A percentile compares a stretch with the other conserved stretches of the same genome.
These are phyloP conservation scores for Idaea aversata DNA, from an alignment of 2,888 invertebrate genomes.

Conservation along the genomic window DNA sequence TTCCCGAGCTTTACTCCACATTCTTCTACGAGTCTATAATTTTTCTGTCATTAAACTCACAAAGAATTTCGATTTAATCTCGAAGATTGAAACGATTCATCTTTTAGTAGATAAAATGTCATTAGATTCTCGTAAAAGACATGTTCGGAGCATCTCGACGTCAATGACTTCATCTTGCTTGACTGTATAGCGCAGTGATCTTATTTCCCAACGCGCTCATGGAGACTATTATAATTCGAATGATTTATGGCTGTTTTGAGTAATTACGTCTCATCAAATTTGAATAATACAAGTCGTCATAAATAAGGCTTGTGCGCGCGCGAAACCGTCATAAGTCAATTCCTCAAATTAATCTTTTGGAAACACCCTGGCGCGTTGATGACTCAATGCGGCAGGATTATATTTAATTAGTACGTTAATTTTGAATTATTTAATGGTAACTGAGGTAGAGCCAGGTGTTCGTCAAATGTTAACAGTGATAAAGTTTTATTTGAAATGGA, in stretches of 20 bases:
- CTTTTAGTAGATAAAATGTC: conserved; percentile 50
- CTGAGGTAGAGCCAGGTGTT: conserved; percentile 66
- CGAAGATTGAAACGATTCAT: conserved; percentile 42
- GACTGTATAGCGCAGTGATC: conserved; percentile 49
- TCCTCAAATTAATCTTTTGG: conserved; percentile 68
- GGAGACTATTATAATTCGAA: conserved; percentile 64
- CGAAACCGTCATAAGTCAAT: conserved; percentile 73
- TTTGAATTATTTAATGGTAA: conserved; percentile 70
- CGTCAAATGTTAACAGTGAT: conserved; percentile 76
- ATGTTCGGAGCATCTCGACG: conserved; percentile 48
- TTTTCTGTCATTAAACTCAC: conserved; percentile 38
- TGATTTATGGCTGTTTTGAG: conserved; percentile 78
- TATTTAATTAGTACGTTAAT: conserved; percentile 78
- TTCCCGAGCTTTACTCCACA: conserved; percentile 44
- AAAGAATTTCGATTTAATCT: conserved; percentile 32
- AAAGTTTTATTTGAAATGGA: conserved; percentile 69
- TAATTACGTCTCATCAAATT: conserved; percentile 79
- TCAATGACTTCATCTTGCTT: conserved; percentile 64
- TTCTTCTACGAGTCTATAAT: conserved; percentile 33
- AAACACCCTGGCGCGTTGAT: conserved; percentile 60
- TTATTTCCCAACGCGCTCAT: conserved; percentile 56
- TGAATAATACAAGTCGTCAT: conserved; percentile 75
- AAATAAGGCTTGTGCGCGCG: conserved; percentile 64
- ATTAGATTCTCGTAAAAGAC: conserved; percentile 62
- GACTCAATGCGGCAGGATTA: conserved; percentile 71